Evolutionary conservation across 1,140 invertebrate species (phyloP).

Genomic region (Orussus abietinus): DNA sequence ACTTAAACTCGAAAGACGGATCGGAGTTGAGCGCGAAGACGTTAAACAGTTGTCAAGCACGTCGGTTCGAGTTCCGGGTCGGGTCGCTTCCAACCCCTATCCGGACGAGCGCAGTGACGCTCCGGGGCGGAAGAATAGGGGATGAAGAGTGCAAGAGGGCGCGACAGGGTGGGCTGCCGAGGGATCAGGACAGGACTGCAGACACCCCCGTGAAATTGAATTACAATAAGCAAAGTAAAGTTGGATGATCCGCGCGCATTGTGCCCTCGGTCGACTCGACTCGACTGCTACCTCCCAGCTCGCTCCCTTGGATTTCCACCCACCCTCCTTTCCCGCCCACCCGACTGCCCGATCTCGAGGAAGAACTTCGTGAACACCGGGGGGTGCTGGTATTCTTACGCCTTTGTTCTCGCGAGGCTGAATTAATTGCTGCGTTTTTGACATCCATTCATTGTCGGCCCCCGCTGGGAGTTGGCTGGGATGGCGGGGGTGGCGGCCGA

Average conservation of each 20-base stretch:
- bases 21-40: too few relatives aligned
- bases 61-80: slow-evolving; percentile 31
- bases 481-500: not conserved
- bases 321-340: slow-evolving; percentile 16
- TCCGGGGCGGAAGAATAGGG: not conserved
- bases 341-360: slow-evolving; percentile 23
- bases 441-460: slow-evolving; percentile 45
- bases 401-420: slow-evolving; percentile 42
- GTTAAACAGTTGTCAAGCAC: slow-evolving; percentile 48
- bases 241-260: slow-evolving; percentile 46
- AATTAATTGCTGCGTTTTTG: slow-evolving; percentile 53
- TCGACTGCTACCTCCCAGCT: slow-evolving; percentile 37
- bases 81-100: slow-evolving; percentile 25
- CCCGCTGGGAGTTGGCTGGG: not conserved
- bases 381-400: slow-evolving; percentile 39
- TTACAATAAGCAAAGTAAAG: slow-evolving; percentile 50
- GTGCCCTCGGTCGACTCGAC: slow-evolving; percentile 31
- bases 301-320: slow-evolving; percentile 25
- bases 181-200: slow-evolving; percentile 7
- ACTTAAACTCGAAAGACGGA: too few relatives aligned
- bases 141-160: too few relatives aligned
- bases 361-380: slow-evolving; percentile 39
- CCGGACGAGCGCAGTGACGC: slow-evolving; percentile 7
- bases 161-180: too few relatives aligned
- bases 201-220: slow-evolving; percentile 46